Base-by-base conservation (phyloP, 2,113 vertebrate species). In the Psephotus haematonotus region DNA sequence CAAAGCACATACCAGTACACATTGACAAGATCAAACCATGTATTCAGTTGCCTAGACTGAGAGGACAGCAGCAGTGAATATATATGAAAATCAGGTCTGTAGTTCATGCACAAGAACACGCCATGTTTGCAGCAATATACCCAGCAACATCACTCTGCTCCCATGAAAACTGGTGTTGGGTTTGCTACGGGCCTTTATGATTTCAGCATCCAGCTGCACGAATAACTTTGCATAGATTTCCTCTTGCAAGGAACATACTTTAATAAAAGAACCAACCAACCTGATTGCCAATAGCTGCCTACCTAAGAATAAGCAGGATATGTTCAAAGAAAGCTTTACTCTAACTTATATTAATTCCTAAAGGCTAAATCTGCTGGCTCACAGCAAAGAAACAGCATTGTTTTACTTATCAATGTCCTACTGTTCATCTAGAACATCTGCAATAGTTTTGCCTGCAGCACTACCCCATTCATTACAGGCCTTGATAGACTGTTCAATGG, bases 361-460 rank as follows among this genome's bases (percentile, higher is more conserved):
- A 52, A 92, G 85, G 46, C 82, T 90, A 95, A 94, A 65, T 94
- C 95, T 71, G 93, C 94, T 76, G 91, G 85, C 80, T 96, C 60
- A 60, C 67, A 75, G 84, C 78, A 95, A 85, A 95, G 82, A 94
- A 97, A 97, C 69, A 81, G 85, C 83, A 44, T 50, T 95, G 95
- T 86, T 92, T 76, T 13, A 29, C 87, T 95, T 77, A 82, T 97
- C 97, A 97, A 96, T 97, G 97, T 57, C 77, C 88, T 72, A 75
- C 97, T 98, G 98, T 98, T 97, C 90, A 75, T 44, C 55, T 13
- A 71, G 82, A 96, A 92, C 95, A 86, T 63, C 93, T 94, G 95
- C 91, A 80, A 94, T 89, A 87, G 86, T 62, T 90, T 80, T 62
- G 94, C 97, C 95, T 44, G 69, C 95, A 93, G 97, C 94, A 70